Evolutionary conservation across 2,888 invertebrate species (phyloP), one percentile per base, ranked within the genome.

Genomic region (Mythimna loreyi): DNA sequence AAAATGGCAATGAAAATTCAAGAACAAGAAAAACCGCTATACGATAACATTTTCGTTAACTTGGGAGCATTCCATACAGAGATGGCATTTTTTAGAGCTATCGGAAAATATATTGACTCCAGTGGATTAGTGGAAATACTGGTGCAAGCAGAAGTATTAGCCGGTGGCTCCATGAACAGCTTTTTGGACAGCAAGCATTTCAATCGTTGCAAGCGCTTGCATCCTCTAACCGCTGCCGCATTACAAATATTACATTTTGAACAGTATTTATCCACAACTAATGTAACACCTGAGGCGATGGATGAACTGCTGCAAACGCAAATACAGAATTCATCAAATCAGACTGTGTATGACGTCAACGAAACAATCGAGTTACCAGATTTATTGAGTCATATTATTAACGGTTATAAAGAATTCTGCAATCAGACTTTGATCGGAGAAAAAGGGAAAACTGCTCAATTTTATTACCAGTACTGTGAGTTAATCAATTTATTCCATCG

Each of bases 131-230:
- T 83, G 19, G 78, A 88, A n/a, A 83, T 88, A 52, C 13, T 87
- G 52, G 87, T 89, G 11, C 68, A 88, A 81, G 77, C 83, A 43
- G 87, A 87, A 72, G 79, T 75, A 61, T 65, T 89, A 78, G 89
- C 87, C 0, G 71, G 67, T 7, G 88, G 89, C 9, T 90, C 89
- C 0, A 74, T 84, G 61, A 80, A 83, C 72, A 80, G 87, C 30
- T 89, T 89, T 69, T 70, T 90, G 13, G 83, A 84, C 21, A 77
- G 90, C 62, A 90, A 90, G 60, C 86, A 89, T 73, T 90, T 88
- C 53, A 90, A 90, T 80, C 83, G 89, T 1, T 89, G 89, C 59
- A 89, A 89, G 73, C 84, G 88, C 0, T 56, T 89, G 55, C 87
- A 89, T 79, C 87, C 89, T 7, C 66, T 89, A 49, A 62, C 72